These are phyloP conservation scores for Malurus melanocephalus DNA, from an alignment of 2,113 vertebrate species.

Conservation along the genomic window DNA sequence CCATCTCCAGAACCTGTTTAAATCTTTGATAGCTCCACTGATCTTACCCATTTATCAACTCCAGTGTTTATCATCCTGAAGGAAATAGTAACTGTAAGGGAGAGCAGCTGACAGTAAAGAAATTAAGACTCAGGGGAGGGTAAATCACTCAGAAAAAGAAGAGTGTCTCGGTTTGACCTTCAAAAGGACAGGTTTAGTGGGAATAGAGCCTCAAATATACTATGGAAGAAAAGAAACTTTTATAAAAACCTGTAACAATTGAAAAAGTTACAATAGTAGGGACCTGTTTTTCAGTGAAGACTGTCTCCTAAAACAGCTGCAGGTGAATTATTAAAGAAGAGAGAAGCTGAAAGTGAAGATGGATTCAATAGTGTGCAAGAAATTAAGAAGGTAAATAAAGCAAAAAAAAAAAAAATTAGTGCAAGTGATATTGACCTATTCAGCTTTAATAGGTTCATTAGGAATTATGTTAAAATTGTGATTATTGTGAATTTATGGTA, in stretches of 20 bases:
- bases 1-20: not conserved
- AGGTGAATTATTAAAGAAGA: not conserved
- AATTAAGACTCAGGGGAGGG: not conserved
- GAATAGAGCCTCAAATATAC: not conserved
- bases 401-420: not conserved
- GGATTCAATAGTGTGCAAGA: not conserved
- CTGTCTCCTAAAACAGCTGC: not conserved
- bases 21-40: conserved; percentile 3
- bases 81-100: not conserved
- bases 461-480: not conserved
- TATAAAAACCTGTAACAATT: not conserved
- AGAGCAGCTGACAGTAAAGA: not conserved
- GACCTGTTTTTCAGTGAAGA: not conserved
- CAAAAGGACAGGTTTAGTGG: not conserved
- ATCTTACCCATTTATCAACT: not conserved
- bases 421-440: not conserved
- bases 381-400: not conserved
- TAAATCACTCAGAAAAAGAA: not conserved
- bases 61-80: not conserved
- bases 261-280: not conserved
- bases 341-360: not conserved
- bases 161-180: not conserved
- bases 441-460: not conserved
- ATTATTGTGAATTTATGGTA: not conserved
- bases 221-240: not conserved